These are phyloP conservation scores for Phorcus lineatus DNA, from an alignment of 2,888 invertebrate genomes.

Conservation along the genomic window DNA sequence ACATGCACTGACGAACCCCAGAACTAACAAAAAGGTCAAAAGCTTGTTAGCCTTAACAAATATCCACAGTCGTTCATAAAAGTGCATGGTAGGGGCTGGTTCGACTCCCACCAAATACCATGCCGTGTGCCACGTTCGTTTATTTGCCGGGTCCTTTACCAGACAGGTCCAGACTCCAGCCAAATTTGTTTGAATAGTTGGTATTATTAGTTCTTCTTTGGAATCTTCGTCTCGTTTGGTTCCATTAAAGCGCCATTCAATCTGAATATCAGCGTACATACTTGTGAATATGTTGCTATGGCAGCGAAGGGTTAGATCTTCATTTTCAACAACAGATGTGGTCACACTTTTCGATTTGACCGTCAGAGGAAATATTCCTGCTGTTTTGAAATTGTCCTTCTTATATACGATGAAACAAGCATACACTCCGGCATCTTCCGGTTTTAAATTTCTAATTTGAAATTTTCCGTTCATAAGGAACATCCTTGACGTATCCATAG, in stretches of 20 bases:
- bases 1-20: background rate
- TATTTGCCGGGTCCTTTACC: background rate
- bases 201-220: background rate
- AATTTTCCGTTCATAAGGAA: background rate
- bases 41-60: background rate
- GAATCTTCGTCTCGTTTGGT: background rate
- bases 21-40: background rate
- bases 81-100: background rate
- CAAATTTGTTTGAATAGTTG: background rate
- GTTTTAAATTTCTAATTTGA: background rate
- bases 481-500: conserved; percentile 16
- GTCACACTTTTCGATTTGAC: background rate
- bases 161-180: conserved; percentile 15
- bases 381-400: background rate
- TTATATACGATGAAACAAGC: conserved; percentile 15
- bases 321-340: background rate
- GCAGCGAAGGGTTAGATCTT: background rate
- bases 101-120: background rate
- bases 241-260: conserved; percentile 3
- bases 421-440: conserved; percentile 14
- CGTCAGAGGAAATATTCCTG: background rate
- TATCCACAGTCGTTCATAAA: background rate
- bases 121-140: background rate
- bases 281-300: background rate
- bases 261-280: background rate